Evolutionary conservation across 2,797 vertebrate genomes (phyloP).

Genomic region (Pangasius sanitwongsei): DNA sequence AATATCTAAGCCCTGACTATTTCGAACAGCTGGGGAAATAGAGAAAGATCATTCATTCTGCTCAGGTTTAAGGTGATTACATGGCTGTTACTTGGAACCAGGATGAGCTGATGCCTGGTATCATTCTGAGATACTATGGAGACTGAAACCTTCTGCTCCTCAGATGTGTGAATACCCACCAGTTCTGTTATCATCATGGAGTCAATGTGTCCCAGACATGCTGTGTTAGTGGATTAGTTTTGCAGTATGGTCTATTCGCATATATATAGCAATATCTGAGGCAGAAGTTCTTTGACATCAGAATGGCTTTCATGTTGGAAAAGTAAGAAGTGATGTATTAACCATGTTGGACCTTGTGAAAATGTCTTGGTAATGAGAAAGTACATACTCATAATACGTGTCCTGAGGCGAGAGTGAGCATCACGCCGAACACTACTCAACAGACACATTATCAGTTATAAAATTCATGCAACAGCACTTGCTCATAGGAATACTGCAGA

Average conservation of each 20-base stretch:
- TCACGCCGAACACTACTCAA: constrained; percentile 18
- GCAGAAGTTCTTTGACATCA: no score
- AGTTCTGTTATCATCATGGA: constrained; percentile 10
- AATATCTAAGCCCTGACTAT: constrained; percentile 10
- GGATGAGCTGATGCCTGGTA: constrained; percentile 24
- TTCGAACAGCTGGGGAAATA: constrained; percentile 44
- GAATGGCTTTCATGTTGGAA: not conserved
- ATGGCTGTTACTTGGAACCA: constrained; percentile 48
- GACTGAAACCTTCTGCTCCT: constrained; percentile 21
- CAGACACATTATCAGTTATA: constrained; percentile 33
- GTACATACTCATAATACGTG: not conserved
- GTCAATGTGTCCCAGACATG: constrained; percentile 20
- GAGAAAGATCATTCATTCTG: constrained; percentile 26
- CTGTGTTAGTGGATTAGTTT: constrained; percentile 28
- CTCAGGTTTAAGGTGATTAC: constrained; percentile 43
- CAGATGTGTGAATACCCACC: constrained; percentile 21
- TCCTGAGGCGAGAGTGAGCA: not conserved
- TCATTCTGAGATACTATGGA: constrained; percentile 12
- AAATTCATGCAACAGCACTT: constrained; percentile 8
- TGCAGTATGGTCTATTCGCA: not conserved
- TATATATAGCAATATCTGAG: not conserved
- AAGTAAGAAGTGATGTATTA: not conserved
- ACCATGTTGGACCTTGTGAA: not conserved
- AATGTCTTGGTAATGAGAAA: not conserved
- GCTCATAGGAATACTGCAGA: constrained; percentile 14